Evolutionary conservation across 2,888 invertebrate genomes (phyloP), one percentile per base, ranked within the genome.

Genomic region (Epinotia demarniana): DNA sequence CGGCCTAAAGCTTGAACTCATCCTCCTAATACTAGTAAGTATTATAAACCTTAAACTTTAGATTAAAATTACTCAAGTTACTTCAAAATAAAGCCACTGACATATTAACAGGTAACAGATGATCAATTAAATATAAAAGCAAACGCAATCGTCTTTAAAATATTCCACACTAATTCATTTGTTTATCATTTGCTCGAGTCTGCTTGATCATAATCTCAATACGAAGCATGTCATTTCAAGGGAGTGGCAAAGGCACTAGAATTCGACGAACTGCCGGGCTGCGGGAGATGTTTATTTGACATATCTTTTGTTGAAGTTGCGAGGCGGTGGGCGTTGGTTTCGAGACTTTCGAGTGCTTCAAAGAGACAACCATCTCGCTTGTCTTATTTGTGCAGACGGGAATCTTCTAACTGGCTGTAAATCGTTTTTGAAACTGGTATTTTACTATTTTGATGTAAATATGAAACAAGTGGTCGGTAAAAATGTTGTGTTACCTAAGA

Each of bases 231-330:
- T 69, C 57, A 69, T 69, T 63, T 61, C 57, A 74, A 69, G 49
- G 60, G 69, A 74, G 74, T 74, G 74, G 58, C 69, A 53, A 61
- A 58, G 62, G 57, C 73, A 57, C 62, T 63, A 55, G 68, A 69
- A 69, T 74, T 70, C 69, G 69, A 46, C 49, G 74, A 70, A 74
- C 46, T 12, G 57, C 8, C 69, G 69, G 60, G 61, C 58, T 23
- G 55, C 53, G 58, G 70, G 76, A 78, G 73, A 74, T 78, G 75
- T 78, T 79, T 77, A 76, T 77, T 78, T 73, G 73, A 70, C 68
- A 78, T 84, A 80, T 81, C 84, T 85, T 84, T 87, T 83, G 84
- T 86, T 82, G 78, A 77, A 71, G 79, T 79, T 73, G 77, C 82
- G 82, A 78, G 80, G 78, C 78, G 78, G 77, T 78, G 80, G 81